Evolutionary conservation across 2,888 invertebrate species (phyloP), one percentile per base, ranked within the genome.

Genomic region (Euclidia mi): DNA sequence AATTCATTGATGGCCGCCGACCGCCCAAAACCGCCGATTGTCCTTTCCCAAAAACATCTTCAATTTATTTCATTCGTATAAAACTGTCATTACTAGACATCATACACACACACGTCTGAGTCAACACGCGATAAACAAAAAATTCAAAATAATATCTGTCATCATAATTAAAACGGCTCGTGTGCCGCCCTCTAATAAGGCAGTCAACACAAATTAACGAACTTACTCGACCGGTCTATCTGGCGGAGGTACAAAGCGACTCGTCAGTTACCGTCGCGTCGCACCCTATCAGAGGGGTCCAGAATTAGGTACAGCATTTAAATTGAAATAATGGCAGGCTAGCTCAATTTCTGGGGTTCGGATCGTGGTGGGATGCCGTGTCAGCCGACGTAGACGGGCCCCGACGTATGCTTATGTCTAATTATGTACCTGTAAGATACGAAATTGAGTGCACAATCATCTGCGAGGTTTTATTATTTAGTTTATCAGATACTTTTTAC

Each of bases 281-380:
- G 48, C 59, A 67, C 71, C 70, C 67, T 60, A 61, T 70, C 55
- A 45, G 32, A 65, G 75, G 86, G 85, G 79, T 81, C 71, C 69
- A 66, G 77, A 86, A 90, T 91, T 92, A 89, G 90, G 82, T 87
- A 88, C 90, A 88, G 88, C 87, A 82, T 87, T 89, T 89, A 91
- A 91, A 92, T 91, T 88, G 91, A 88, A 91, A 91, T 90, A 88
- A 87, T 88, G 87, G 71, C 81, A 79, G 77, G 83, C 80, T 91
- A 91, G 92, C 85, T 88, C 86, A 84, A 90, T 91, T 91, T 89
- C 87, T 86, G 87, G 88, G 88, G 90, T 88, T 75, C 78, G 88
- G 65, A 70, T 78, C 61, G 71, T 79, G 85, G 88, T 80, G 87
- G 84, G 81, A 66, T 79, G 64, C 43, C 50, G 43, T 50, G 43